These are phyloP conservation scores for Poeciliopsis presidionis DNA, from an alignment of 2,797 vertebrate species.

Conservation along the genomic window DNA sequence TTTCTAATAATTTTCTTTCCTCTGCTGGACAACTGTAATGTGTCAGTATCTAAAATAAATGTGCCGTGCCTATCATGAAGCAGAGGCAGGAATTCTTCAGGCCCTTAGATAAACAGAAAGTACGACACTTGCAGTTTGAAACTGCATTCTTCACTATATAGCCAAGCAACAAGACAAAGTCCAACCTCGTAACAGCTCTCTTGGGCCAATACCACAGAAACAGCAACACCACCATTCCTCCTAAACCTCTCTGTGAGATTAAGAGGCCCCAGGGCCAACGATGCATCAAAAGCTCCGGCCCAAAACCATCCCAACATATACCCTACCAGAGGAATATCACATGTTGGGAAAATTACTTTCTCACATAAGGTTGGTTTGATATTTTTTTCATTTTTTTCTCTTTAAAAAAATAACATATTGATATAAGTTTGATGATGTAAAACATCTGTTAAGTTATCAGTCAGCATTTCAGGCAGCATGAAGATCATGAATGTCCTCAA, in stretches of 20 bases:
- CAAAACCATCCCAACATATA: no score
- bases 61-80: slow-evolving; percentile 54
- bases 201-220: no score
- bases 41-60: slow-evolving; percentile 80
- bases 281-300: no score
- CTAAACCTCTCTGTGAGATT: no score
- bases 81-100: slow-evolving; percentile 63
- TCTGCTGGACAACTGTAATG: slow-evolving; percentile 71
- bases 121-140: slow-evolving; percentile 46
- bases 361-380: background rate
- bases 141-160: slow-evolving; percentile 10
- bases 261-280: no score
- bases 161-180: background rate
- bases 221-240: no score
- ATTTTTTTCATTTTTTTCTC: background rate
- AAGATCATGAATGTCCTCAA: no score
- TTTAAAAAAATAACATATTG: background rate
- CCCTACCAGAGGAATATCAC: background rate
- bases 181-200: no score
- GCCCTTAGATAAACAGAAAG: slow-evolving; percentile 22
- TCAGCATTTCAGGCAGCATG: no score
- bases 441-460: background rate
- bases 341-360: background rate
- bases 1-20: slow-evolving; percentile 71
- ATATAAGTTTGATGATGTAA: background rate